phyloP scores from a whole-genome alignment of 1,140 invertebrate species.

The Drosophila lacteicornis region DNA sequence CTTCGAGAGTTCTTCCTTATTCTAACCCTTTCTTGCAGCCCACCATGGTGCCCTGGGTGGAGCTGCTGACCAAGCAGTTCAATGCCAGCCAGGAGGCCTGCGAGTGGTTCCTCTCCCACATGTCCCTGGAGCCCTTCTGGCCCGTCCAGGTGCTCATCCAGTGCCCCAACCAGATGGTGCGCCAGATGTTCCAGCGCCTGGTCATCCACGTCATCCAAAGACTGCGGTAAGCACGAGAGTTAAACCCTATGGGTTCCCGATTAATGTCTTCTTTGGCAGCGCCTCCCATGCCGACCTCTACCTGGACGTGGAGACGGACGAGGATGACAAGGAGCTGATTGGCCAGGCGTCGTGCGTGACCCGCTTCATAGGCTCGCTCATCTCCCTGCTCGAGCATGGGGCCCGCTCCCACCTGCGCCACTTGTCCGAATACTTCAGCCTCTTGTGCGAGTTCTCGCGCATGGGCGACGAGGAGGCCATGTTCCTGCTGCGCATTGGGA shows the following conservation, averaged over 20 bases:
- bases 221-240: constrained; percentile 86
- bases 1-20: not conserved
- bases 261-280: constrained; percentile 38
- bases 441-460: constrained; percentile 96
- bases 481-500: constrained; percentile 93
- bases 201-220: constrained; percentile 97
- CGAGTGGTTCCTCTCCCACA: constrained; percentile 96
- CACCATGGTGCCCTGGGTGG: constrained; percentile 98
- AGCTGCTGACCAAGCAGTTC: constrained; percentile 96
- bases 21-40: constrained; percentile 86
- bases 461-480: constrained; percentile 97
- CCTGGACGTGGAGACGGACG: constrained; percentile 89
- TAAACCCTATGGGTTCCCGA: not conserved
- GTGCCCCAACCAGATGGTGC: constrained; percentile 97
- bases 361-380: constrained; percentile 94
- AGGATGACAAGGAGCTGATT: constrained; percentile 89
- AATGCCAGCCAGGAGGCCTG: constrained; percentile 95
- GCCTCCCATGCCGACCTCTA: constrained; percentile 91
- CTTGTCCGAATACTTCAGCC: constrained; percentile 95
- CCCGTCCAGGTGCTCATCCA: constrained; percentile 97
- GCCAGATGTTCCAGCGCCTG: constrained; percentile 96
- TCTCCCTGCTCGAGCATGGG: constrained; percentile 95
- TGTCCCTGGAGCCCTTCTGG: constrained; percentile 97
- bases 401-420: constrained; percentile 94
- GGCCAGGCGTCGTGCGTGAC: constrained; percentile 95